Evolutionary conservation across 2,888 invertebrate species (phyloP), one percentile per base, ranked within the genome.

Genomic region (Adelognathus sp.): DNA sequence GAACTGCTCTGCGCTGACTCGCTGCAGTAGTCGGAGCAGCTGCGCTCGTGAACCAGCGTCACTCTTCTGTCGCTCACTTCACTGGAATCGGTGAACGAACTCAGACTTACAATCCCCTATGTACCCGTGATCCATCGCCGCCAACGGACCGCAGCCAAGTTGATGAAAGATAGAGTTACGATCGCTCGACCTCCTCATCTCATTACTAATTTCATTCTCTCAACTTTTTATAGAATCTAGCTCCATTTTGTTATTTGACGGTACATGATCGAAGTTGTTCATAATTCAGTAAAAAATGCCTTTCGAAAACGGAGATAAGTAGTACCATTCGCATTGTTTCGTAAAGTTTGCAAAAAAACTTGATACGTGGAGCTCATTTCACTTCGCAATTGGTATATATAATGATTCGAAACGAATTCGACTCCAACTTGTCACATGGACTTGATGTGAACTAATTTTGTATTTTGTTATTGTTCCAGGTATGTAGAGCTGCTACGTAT

Each of bases 1-100:
- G 76, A 61, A 63, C 66, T 66, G 73, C 61, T 61, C 41, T 29
- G 50, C 44, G 52, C 39, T 61, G 41, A 24, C 50, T 60, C 50
- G 54, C 21, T 36, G 61, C 60, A 50, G 58, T 41, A 14, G 41
- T 21, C 33, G 29, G 46, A 69, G 27, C 56, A 73, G 29, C 73
- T 27, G 27, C 27, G 24, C 46, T 27, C 33, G 24, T 46, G 64
- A 11, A 33, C 14, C 66, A 46, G 39, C 39, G 66, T 73, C 58
- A 58, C 50, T 46, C 16, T 21, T 50, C 29, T 14, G 29, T 46
- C 36, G 33, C n/a, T 56, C 39, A 56, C 70, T 46, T 58, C 52
- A 67, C 52, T 18, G 29, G 27, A 46, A 18, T 21, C n/a, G 29
- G 58, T 50, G 27, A 69, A 69, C 56, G 52, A 41, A 54, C 39